phyloP scores from a whole-genome alignment of 2,888 invertebrate genomes.

The Ischnura elegans region DNA sequence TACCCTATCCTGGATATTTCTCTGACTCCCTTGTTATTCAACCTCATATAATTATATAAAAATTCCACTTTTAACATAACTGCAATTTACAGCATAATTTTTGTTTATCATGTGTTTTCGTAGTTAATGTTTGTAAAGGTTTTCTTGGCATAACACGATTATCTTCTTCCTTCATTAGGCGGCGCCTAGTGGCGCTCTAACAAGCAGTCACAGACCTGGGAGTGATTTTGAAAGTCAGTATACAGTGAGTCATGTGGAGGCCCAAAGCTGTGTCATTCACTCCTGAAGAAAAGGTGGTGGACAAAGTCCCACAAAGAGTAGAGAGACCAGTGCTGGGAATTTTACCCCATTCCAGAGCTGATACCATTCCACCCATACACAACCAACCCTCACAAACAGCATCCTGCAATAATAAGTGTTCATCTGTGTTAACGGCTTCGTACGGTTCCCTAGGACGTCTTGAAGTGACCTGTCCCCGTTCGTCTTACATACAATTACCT shows the following conservation, averaged over 20 bases:
- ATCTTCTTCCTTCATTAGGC: slow-evolving; percentile 10
- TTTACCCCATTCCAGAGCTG: background rate
- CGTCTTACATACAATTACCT: background rate
- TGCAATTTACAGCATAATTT: background rate
- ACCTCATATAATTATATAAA: too few species aligned
- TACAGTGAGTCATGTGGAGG: slow-evolving; percentile 55
- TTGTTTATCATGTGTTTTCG: too few species aligned
- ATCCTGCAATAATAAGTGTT: slow-evolving; percentile 33
- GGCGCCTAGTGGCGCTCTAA: slow-evolving; percentile 55
- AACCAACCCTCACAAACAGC: background rate
- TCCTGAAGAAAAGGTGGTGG: slow-evolving; percentile 35
- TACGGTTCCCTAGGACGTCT: slow-evolving; percentile 57
- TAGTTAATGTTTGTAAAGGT: background rate
- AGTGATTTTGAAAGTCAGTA: background rate
- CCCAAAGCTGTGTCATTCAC: slow-evolving; percentile 48
- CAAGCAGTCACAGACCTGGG: background rate
- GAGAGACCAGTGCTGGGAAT: slow-evolving; percentile 35
- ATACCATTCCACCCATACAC: slow-evolving; percentile 40
- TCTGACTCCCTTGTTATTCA: too few species aligned
- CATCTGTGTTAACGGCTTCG: slow-evolving; percentile 5
- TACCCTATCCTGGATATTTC: too few species aligned
- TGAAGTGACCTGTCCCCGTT: slow-evolving; percentile 37
- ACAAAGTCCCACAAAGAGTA: background rate
- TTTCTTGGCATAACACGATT: too few species aligned
- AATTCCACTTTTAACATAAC: too few species aligned